Percentiles rank a stretch among this genome's conserved stretches.
phyloP scores from a whole-genome alignment of 2,797 vertebrate species.

The Saxicola maurus region DNA sequence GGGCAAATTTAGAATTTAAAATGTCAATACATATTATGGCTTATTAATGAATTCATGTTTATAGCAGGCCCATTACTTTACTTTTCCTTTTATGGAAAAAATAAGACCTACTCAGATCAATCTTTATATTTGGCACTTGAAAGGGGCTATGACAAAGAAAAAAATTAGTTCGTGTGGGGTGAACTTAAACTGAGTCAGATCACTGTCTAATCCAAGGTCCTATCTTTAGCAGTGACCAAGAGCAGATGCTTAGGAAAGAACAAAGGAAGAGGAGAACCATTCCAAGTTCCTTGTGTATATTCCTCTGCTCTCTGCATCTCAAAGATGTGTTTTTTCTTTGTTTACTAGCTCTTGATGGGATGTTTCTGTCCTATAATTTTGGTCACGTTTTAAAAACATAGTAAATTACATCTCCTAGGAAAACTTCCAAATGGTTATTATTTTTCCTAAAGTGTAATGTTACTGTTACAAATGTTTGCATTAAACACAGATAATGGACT shows the following conservation, averaged over 20 bases:
- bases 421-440: not conserved
- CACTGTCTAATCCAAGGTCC: not conserved
- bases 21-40: not conserved
- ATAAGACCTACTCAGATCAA: not conserved
- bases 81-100: not conserved
- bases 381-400: not conserved
- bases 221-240: not conserved
- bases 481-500: not conserved
- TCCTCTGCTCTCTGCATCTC: not conserved
- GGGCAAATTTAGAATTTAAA: not conserved
- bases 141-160: not conserved
- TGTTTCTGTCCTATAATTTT: not conserved
- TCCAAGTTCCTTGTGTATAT: not conserved
- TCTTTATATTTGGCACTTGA: not conserved
- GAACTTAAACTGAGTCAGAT: not conserved
- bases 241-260: not conserved
- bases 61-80: not conserved
- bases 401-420: not conserved
- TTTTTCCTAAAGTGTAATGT: not conserved
- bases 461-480: not conserved
- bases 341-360: not conserved
- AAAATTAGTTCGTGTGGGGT: not conserved
- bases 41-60: not conserved
- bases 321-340: not conserved
- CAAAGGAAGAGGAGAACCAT: not conserved